Conservation (phyloP, 2,113 vertebrate species). For the Sinocyclocheilus rhinocerous region DNA sequence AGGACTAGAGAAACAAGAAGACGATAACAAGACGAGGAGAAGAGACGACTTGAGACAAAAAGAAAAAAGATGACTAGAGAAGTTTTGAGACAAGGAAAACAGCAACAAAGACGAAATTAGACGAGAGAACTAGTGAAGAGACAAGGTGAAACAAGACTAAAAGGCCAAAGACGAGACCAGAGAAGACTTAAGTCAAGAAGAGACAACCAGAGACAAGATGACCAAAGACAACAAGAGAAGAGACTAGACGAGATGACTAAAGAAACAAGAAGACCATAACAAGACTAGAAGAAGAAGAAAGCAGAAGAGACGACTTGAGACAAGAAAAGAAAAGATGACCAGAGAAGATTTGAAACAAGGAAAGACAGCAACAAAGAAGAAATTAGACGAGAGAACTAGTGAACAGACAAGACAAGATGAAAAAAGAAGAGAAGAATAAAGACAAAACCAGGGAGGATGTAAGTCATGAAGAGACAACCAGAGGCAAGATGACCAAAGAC, state of each 20-base stretch:
- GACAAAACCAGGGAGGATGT: background rate
- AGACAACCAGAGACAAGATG: background rate
- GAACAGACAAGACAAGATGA: background rate
- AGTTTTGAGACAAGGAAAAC: background rate
- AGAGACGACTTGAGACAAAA: background rate
- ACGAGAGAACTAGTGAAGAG: background rate
- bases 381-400: background rate
- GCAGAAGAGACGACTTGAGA: background rate
- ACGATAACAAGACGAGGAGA: background rate
- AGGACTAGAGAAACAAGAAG: background rate
- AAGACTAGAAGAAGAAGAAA: background rate
- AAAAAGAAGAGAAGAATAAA: background rate
- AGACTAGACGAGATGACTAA: background rate
- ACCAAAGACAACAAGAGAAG: too few species aligned
- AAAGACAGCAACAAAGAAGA: background rate
- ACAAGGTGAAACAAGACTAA: background rate
- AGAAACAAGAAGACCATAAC: background rate
- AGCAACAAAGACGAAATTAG: too few species aligned
- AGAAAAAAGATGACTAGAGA: background rate
- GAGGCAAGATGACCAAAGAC: background rate
- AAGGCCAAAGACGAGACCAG: background rate
- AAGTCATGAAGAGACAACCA: background rate
- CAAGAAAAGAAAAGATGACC: background rate
- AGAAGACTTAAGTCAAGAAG: too few species aligned
- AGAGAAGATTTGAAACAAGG: background rate